phyloP scores from a whole-genome alignment of 2,797 vertebrate genomes.

The Accipiter superciliosus region DNA sequence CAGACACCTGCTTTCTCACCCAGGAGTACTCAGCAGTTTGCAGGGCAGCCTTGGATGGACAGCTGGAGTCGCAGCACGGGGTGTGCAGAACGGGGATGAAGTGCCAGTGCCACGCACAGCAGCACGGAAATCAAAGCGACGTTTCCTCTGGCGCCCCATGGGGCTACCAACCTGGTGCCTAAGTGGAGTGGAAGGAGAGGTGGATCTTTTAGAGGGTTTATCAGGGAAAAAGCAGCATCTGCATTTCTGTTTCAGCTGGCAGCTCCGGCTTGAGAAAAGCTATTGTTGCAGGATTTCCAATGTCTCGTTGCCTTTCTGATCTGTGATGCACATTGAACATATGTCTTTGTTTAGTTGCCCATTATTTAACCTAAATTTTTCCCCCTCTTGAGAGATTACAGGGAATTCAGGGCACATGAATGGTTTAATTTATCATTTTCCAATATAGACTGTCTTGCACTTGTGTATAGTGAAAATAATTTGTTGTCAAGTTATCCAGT shows the following conservation, averaged over 20 bases:
- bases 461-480: conserved; percentile 31
- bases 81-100: accelerated
- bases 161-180: not conserved
- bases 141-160: accelerated
- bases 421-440: conserved; percentile 48
- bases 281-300: conserved; percentile 40
- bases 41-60: not conserved
- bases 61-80: not conserved
- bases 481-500: conserved; percentile 55
- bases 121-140: accelerated
- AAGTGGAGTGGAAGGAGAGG: not conserved
- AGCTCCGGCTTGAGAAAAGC: not conserved
- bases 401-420: conserved; percentile 9
- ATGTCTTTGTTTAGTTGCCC: conserved; percentile 55
- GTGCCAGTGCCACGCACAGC: accelerated
- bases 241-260: not conserved
- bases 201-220: not conserved
- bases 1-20: not conserved
- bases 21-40: accelerated
- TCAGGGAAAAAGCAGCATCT: not conserved
- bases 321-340: conserved; percentile 29
- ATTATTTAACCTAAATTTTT: conserved; percentile 36
- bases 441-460: conserved; percentile 16
- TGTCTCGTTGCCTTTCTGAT: not conserved
- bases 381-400: not conserved